Conservation (phyloP, 2,113 vertebrate genomes). For the Rana temporaria region DNA sequence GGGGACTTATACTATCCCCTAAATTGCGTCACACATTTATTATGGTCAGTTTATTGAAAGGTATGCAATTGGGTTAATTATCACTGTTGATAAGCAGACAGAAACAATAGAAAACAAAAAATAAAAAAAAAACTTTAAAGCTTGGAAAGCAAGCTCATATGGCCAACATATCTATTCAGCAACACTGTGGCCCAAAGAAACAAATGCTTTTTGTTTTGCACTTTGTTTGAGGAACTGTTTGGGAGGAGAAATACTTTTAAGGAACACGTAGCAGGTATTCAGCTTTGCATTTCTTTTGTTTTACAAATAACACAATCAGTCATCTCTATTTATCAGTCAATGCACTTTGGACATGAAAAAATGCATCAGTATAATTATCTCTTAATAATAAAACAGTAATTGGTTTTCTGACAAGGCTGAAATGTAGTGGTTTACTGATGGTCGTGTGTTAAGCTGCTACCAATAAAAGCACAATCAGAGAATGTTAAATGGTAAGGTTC, state of each 20-base stretch:
- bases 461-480: constrained; percentile 31
- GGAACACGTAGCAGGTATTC: not conserved
- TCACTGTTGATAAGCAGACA: too few species aligned
- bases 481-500: constrained; percentile 14
- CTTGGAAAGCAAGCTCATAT: too few species aligned
- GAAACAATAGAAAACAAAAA: too few species aligned
- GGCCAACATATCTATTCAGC: not conserved
- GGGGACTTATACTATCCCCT: too few species aligned
- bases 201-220: too few species aligned
- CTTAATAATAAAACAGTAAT: constrained; percentile 40
- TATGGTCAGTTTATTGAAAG: too few species aligned
- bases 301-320: constrained; percentile 23
- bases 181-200: not conserved
- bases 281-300: constrained; percentile 34
- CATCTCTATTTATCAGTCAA: constrained; percentile 41
- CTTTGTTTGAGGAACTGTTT: too few species aligned
- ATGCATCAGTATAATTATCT: constrained; percentile 32
- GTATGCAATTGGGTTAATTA: too few species aligned
- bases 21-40: too few species aligned
- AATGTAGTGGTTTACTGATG: constrained; percentile 22
- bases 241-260: not conserved
- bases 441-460: constrained; percentile 20
- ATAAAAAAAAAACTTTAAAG: too few species aligned
- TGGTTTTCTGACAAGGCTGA: constrained; percentile 43
- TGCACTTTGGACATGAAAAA: constrained; percentile 40